A percentile compares a stretch with the other conserved stretches of the same genome.
These are phyloP conservation scores for Metalampra italica DNA, from an alignment of 2,888 invertebrate species.

Conservation along the genomic window DNA sequence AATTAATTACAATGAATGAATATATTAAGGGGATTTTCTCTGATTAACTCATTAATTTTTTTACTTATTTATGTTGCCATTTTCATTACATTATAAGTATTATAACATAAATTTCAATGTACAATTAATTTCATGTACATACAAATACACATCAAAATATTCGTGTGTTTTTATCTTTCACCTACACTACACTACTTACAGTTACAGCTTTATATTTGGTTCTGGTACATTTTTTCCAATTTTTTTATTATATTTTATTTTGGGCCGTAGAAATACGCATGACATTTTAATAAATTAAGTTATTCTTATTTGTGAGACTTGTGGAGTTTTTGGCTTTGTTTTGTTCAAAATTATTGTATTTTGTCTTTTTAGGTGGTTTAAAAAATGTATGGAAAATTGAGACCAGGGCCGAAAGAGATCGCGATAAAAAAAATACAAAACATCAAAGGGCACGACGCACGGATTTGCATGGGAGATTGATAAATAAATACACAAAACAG, in stretches of 20 bases:
- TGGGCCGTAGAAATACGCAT: constrained; percentile 19
- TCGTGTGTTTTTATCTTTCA: too few relatives aligned
- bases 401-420: constrained; percentile 78
- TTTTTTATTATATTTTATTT: constrained; percentile 19
- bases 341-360: constrained; percentile 5
- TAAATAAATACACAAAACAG: constrained; percentile 22
- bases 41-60: too few relatives aligned
- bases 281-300: not conserved
- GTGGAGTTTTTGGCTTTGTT: not conserved
- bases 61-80: too few relatives aligned
- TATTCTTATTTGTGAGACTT: constrained; percentile 19
- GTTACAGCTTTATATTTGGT: constrained; percentile 48
- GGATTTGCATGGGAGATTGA: constrained; percentile 47
- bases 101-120: too few relatives aligned
- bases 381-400: constrained; percentile 56
- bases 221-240: constrained; percentile 65
- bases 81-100: too few relatives aligned
- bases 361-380: constrained; percentile 49
- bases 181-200: not conserved
- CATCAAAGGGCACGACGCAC: constrained; percentile 49
- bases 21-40: too few relatives aligned
- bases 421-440: constrained; percentile 3
- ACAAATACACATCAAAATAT: too few relatives aligned
- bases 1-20: too few relatives aligned
- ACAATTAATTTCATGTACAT: too few relatives aligned